Evolutionary conservation across 1,140 invertebrate genomes (phyloP).

Genomic region (Ganaspis sp.): DNA sequence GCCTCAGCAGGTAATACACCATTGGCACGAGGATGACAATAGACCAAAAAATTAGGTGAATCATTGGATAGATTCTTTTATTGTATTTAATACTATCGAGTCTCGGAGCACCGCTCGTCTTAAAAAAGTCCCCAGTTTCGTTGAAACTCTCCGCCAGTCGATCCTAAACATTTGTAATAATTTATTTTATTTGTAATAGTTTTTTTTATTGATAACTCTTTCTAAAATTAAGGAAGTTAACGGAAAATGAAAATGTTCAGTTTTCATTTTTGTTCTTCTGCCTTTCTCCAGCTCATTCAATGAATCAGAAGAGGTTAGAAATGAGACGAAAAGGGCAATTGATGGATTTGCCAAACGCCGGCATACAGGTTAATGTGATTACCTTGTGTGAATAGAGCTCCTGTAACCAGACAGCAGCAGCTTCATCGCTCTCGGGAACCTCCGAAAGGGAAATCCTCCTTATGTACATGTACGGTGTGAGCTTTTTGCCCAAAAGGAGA

Average conservation of each 20-base stretch:
- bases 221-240: too few relatives aligned
- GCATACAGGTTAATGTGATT: too few relatives aligned
- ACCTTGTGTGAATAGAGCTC: constrained; percentile 89
- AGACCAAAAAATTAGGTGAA: constrained; percentile 85
- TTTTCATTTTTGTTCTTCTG: too few relatives aligned
- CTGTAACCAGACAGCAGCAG: constrained; percentile 88
- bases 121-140: constrained; percentile 89
- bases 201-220: too few relatives aligned
- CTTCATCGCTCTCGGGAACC: constrained; percentile 88
- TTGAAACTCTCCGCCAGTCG: constrained; percentile 88
- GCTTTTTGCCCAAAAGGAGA: constrained; percentile 86
- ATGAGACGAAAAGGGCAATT: too few relatives aligned
- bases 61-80: constrained; percentile 81
- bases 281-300: too few relatives aligned
- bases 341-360: too few relatives aligned
- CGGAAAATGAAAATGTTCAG: too few relatives aligned
- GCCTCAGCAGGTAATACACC: constrained; percentile 81
- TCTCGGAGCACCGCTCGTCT: constrained; percentile 82
- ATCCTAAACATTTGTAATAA: constrained; percentile 79
- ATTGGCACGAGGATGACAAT: constrained; percentile 83
- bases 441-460: constrained; percentile 88
- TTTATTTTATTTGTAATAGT: too few relatives aligned
- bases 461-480: constrained; percentile 87
- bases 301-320: too few relatives aligned
- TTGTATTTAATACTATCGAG: constrained; percentile 77